Evolutionary conservation across 1,140 invertebrate species (phyloP), one percentile per base, ranked within the genome.

Genomic region (Nautilus pompilius): DNA sequence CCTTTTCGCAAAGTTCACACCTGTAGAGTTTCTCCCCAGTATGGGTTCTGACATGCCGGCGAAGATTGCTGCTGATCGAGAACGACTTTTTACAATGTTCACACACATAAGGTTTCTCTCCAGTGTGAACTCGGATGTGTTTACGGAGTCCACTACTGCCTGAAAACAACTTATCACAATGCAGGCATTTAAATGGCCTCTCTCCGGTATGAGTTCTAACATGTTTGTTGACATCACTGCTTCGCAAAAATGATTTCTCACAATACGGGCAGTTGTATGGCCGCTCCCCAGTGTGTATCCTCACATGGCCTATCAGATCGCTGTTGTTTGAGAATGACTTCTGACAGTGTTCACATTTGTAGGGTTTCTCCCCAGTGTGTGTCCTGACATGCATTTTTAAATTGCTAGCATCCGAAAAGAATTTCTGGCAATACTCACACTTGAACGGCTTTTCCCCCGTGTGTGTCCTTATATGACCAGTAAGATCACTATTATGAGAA

Each of bases 231-330:
- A 41, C 13, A n/a, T 41, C n/a, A 41, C n/a, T n/a, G n/a, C n/a
- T 41, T 15, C 36, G 36, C n/a, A 41, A 15, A n/a, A 41, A 41
- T 13, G 13, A 15, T 41, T n/a, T 41, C 13, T n/a, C 36, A 41
- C 36, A 41, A 15, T 15, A 13, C 1, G 13, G 13, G n/a, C 36
- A 41, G n/a, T 41, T 13, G 36, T 15, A 41, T 41, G 36, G 36
- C n/a, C 36, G 13, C 36, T 41, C 36, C n/a, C 0, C n/a, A 53
- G 97, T 87, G 85, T 99, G 96, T 78, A 98, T 99, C 74, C 96
- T 88, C 66, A 93, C 96, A 84, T 99, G 96, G 83, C 28, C 36
- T 20, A 45, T 60, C 45, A 60, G 24, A 8, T 32, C 15, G 29
- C 30, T 51, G 33, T 60, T 65, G n/a, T 55, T 34, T 26, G 54